A percentile compares a stretch with the other conserved stretches of the same genome.
Evolutionary conservation across 2,888 invertebrate species (phyloP).

Genomic region (Electrophaes corylata): DNA sequence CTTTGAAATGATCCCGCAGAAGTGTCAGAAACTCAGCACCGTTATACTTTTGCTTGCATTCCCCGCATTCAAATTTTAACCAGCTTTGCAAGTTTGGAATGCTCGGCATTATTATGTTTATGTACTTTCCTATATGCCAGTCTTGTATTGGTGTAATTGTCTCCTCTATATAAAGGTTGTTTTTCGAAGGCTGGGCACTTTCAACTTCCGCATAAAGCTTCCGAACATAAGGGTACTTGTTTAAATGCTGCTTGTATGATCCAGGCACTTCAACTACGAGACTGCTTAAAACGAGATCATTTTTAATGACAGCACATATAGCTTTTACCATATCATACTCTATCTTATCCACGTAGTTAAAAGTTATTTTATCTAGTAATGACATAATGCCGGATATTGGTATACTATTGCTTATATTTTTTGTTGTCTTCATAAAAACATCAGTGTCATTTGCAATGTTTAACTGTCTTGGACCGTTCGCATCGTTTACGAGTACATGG

Average conservation of each 20-base stretch:
- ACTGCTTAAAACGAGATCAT: conserved; percentile 38
- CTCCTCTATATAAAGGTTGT: conserved; percentile 64
- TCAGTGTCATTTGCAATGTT: conserved; percentile 11
- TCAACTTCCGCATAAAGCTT: conserved; percentile 49
- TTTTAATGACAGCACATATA: conserved; percentile 36
- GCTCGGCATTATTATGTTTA: background rate
- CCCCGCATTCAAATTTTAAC: conserved; percentile 52
- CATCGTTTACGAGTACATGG: conserved; percentile 51
- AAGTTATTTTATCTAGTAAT: background rate
- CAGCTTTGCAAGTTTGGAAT: conserved; percentile 29
- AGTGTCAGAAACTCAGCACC: conserved; percentile 31
- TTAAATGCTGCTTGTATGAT: conserved; percentile 42
- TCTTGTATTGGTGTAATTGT: conserved; percentile 45
- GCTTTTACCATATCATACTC: conserved; percentile 18
- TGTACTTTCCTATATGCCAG: conserved; percentile 37
- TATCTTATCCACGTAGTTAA: background rate
- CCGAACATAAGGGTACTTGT: conserved; percentile 55
- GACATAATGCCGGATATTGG: background rate
- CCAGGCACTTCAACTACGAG: conserved; percentile 30
- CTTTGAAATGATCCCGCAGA: conserved; percentile 52
- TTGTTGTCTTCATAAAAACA: conserved; percentile 22
- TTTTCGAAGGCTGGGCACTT: conserved; percentile 11
- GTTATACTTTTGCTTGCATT: conserved; percentile 46
- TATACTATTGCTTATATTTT: background rate
- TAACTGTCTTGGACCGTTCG: conserved; percentile 16